Evolutionary conservation across 2,797 vertebrate species (phyloP).

Genomic region (Coilia nasus): DNA sequence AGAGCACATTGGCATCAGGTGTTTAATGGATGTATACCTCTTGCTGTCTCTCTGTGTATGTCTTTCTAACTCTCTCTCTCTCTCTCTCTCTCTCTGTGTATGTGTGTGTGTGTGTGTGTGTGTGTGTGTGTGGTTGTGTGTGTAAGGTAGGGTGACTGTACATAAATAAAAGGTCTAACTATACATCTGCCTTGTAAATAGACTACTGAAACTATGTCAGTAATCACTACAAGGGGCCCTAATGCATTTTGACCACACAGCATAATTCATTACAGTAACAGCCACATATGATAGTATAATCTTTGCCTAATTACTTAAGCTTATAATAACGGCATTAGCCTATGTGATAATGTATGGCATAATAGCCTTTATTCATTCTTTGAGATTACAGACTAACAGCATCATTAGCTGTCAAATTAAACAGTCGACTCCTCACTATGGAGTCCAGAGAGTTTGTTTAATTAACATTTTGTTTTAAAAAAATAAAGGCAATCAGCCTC

Average conservation of each 20-base stretch:
- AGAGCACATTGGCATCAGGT: conserved; percentile 21
- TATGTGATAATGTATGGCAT: not conserved
- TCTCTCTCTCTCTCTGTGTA: conserved; percentile 46
- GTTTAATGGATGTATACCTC: conserved; percentile 29
- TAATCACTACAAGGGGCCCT: not conserved
- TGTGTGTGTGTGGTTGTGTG: conserved; percentile 23
- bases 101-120: conserved; percentile 29
- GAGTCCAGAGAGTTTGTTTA: conserved; percentile 2
- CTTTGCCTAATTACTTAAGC: not conserved
- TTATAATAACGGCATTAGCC: not conserved
- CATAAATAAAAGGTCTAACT: not conserved
- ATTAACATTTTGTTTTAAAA: not conserved
- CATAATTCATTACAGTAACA: not conserved
- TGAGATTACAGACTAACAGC: not conserved
- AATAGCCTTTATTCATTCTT: not conserved
- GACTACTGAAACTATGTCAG: not conserved
- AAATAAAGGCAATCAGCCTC: not conserved
- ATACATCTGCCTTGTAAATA: not conserved
- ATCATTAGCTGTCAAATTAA: not conserved
- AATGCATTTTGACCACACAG: not conserved
- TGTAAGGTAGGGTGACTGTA: conserved; percentile 23
- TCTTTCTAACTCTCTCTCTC: not conserved
- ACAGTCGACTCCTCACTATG: not conserved
- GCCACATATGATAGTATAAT: not conserved
- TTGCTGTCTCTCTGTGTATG: conserved; percentile 35